Base-by-base conservation (phyloP, 2,888 invertebrate species). In the Agrypnus murinus region DNA sequence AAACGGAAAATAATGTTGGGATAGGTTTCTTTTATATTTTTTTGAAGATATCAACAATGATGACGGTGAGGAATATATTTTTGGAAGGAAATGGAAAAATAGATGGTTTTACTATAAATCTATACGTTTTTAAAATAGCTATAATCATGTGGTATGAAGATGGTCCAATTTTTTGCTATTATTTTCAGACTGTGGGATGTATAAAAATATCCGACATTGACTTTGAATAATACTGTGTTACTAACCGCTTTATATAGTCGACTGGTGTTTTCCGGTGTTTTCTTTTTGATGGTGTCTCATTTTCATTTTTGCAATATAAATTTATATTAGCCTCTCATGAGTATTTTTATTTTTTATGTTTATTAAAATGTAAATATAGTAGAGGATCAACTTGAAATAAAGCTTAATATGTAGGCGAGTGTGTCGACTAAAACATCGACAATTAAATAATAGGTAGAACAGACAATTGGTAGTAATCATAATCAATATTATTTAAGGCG, bases 401-500 rank as follows among this genome's bases (percentile, higher is more conserved):
- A 9, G 34, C 34, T n/a, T n/a, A n/a, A 8, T 36, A 36, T 8
- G 36, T 55, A 36, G 17, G 10, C 10, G 19, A 1, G 12, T 12
- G 25, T 19, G 50, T 12, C 25, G 36, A n/a, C n/a, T n/a, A n/a
- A n/a, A n/a, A n/a, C n/a, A n/a, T n/a, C n/a, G n/a, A 64, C 57
- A 69, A 64, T 38, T 63, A 69, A 57, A 69, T 69, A 69, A 69
- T 69, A 48, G 63, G 17, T 45, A 40, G 32, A 63, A 36, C 46
- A 62, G 68, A 68, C 69, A 69, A 69, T 69, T 69, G 63, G 63
- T 32, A 34, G 57, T 48, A 69, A 69, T 63, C 57, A 55, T 48
- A 69, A 69, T 63, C 57, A 55, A 69, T 69, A 63, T 63, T 57
- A 63, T 63, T 69, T 69, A 69, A 58, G 10, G 69, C 63, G 62